These are phyloP conservation scores for Procavia capensis DNA, from an alignment of 2,113 vertebrate species.

Conservation along the genomic window DNA sequence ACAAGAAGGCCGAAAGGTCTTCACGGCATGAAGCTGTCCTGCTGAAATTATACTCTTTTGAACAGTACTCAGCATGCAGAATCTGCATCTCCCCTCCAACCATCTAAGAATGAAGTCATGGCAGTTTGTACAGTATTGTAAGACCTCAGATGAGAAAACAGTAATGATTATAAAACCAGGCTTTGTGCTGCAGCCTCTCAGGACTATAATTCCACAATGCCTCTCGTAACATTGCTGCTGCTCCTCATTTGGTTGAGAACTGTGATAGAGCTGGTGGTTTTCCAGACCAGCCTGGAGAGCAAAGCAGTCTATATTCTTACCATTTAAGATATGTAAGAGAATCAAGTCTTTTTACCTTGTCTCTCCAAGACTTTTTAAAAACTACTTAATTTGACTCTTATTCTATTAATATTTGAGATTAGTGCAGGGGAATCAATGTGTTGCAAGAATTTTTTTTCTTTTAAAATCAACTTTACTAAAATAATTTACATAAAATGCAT, in stretches of 20 bases:
- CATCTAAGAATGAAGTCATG: constrained; percentile 52
- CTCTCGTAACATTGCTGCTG: constrained; percentile 29
- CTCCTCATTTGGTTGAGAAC: constrained; percentile 49
- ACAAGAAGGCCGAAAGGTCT: background rate
- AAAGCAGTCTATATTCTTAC: background rate
- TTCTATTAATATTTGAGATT: background rate
- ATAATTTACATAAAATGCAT: background rate
- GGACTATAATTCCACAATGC: constrained; percentile 54
- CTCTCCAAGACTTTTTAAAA: constrained; percentile 25
- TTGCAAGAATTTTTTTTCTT: background rate
- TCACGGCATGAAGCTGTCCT: background rate
- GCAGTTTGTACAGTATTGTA: constrained; percentile 56
- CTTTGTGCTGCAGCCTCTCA: constrained; percentile 41
- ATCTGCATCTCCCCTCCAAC: constrained; percentile 39
- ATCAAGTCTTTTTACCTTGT: constrained; percentile 32
- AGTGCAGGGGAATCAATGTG: background rate
- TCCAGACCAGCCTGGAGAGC: background rate
- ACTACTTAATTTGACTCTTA: accelerated
- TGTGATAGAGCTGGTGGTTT: constrained; percentile 39
- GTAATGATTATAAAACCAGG: constrained; percentile 67
- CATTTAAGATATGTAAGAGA: background rate
- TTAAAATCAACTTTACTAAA: background rate
- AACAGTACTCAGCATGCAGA: background rate
- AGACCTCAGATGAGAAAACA: constrained; percentile 71
- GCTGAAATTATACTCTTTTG: constrained; percentile 38